A percentile compares a stretch with the other conserved stretches of the same genome.
Evolutionary conservation across 2,888 invertebrate species (phyloP).

Genomic region (Scaptomyza reducta): DNA sequence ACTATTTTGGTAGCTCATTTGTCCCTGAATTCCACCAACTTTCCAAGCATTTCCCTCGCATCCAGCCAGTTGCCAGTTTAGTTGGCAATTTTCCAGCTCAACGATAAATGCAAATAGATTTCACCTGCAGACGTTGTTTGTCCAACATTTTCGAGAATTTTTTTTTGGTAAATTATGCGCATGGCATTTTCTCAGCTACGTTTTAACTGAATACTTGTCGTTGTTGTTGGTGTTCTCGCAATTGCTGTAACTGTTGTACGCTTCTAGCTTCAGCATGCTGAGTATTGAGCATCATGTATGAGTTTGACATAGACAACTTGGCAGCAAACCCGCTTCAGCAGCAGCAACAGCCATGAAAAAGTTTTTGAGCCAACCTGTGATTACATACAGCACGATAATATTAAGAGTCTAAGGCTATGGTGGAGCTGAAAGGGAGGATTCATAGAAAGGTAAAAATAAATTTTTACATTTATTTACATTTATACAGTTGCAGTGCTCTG

Average conservation of each 20-base stretch:
- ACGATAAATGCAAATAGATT: conserved; percentile 79
- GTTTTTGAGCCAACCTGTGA: conserved; percentile 39
- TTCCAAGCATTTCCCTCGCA: conserved; percentile 10
- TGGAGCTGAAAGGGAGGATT: background rate
- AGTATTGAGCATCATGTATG: conserved; percentile 70
- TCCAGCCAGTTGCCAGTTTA: conserved; percentile 49
- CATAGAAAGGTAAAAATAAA: conserved; percentile 18
- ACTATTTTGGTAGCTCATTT: conserved; percentile 30
- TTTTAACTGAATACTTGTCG: conserved; percentile 14
- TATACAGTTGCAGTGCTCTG: conserved; percentile 35
- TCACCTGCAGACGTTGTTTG: conserved; percentile 77
- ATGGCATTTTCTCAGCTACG: conserved; percentile 60
- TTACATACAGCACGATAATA: conserved; percentile 44
- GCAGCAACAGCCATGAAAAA: conserved; percentile 18
- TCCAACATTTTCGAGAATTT: conserved; percentile 72
- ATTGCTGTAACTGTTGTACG: conserved; percentile 51
- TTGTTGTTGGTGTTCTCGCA: conserved; percentile 31
- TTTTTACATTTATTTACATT: conserved; percentile 69
- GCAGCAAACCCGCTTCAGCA: conserved; percentile 38
- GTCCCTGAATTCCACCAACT: background rate
- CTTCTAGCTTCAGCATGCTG: conserved; percentile 63
- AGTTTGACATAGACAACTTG: conserved; percentile 73
- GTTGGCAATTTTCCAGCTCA: conserved; percentile 76
- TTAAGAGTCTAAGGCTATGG: conserved; percentile 1
- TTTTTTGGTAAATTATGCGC: conserved; percentile 74